Evolutionary conservation across 2,888 invertebrate genomes (phyloP), one percentile per base, ranked within the genome.

Genomic region (Psylliodes chrysocephalus): DNA sequence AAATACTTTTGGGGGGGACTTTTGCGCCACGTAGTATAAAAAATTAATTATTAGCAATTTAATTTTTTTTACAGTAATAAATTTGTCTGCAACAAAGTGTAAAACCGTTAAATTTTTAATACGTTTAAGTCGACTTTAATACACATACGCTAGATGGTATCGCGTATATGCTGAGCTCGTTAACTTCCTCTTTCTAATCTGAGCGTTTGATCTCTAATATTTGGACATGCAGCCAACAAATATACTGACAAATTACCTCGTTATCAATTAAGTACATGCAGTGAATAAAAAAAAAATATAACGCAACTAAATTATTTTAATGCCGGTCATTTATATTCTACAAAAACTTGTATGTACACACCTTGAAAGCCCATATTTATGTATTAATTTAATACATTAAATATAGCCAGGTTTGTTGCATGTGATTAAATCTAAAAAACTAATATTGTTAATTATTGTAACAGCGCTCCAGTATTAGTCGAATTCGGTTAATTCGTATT

Each of bases 201-300:
- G 18, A 19, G 35, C 35, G 62, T 60, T 57, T 38, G 59, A 66
- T 66, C 66, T 63, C 7, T 49, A 63, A 66, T 60, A 66, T 66
- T 66, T 63, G 63, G 67, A 61, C 64, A 49, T 53, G 57, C 53
- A 38, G 33, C 42, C 67, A 54, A 60, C 64, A 61, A 46, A 56
- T 61, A 46, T 17, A 53, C 60, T 63, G 66, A 66, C 66, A 66
- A 66, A 63, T 66, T 63, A 63, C 60, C 63, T 63, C 57, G 62
- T 63, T 66, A 66, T 61, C 55, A 61, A 59, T 59, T 59, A 59
- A 38, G 38, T 47, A 59, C 59, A 49, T 51, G 49, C 49, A 40
- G 49, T n/a, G n/a, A n/a, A n/a, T n/a, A n/a, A 59, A 49, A 12
- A 28, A 47, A 60, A 49, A 60, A 57, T 22, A 60, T 12, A 54